A percentile compares a stretch with the other conserved stretches of the same genome.
Evolutionary conservation across 2,113 vertebrate genomes (phyloP).

Genomic region (Dasypus novemcinctus): DNA sequence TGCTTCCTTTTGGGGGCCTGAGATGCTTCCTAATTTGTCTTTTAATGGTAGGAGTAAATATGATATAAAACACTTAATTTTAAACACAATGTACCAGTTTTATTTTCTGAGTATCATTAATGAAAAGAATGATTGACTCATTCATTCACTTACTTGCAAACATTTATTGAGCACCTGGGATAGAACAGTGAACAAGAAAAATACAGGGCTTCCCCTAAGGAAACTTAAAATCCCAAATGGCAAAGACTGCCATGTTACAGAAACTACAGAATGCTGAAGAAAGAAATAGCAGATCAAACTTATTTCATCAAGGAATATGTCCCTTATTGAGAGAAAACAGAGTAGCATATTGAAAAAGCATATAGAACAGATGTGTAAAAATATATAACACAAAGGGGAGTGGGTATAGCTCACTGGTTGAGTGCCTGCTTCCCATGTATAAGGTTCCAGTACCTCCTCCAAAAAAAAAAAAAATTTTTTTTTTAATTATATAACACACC

Average conservation of each 20-base stretch:
- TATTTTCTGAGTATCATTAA: neutral
- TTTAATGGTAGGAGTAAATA: neutral
- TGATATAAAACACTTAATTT: neutral
- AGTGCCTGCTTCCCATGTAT: no score
- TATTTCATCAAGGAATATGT: slow-evolving; percentile 1
- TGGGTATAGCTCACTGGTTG: no score
- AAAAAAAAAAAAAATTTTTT: no score
- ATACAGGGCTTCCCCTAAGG: neutral
- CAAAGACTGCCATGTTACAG: neutral
- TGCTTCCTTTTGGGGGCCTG: neutral
- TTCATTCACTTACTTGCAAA: neutral
- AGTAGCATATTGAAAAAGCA: neutral
- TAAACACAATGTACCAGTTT: neutral
- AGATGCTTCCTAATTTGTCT: neutral
- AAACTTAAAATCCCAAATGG: neutral
- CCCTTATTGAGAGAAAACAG: neutral
- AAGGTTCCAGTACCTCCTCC: no score
- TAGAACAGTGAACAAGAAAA: neutral
- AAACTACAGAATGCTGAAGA: neutral
- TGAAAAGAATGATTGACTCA: neutral
- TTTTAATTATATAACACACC: neutral
- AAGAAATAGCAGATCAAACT: neutral
- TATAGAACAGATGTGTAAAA: neutral
- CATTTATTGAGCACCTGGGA: neutral
- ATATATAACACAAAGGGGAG: neutral